phyloP scores from a whole-genome alignment of 2,888 invertebrate species.

The Cosmorhoe ocellata region DNA sequence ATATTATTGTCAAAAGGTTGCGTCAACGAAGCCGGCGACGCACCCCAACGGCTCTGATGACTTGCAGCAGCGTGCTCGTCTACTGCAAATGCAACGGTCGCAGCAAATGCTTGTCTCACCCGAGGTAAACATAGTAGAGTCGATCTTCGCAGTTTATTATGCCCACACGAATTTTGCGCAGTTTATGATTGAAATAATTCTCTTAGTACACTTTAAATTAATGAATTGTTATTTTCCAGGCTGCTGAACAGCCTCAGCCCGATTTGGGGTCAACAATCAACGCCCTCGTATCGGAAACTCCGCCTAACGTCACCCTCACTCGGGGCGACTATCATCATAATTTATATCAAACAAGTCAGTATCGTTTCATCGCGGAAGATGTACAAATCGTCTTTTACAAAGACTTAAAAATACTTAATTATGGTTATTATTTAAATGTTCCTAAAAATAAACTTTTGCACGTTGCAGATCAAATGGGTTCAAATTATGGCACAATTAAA shows the following conservation, averaged over 20 bases:
- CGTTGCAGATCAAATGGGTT: slow-evolving; percentile 72
- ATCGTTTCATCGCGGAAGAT: background rate
- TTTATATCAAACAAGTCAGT: slow-evolving; percentile 72
- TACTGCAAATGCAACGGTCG: slow-evolving; percentile 90
- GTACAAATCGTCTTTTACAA: no score
- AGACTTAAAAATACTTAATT: no score
- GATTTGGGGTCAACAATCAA: slow-evolving; percentile 87
- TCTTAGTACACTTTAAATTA: background rate
- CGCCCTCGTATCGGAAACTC: slow-evolving; percentile 91
- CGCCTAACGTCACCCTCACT: slow-evolving; percentile 94
- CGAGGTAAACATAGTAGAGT: slow-evolving; percentile 48
- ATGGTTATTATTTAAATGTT: background rate
- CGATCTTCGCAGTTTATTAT: no score
- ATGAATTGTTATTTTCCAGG: slow-evolving; percentile 44
- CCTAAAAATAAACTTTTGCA: no score
- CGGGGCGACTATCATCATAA: slow-evolving; percentile 81
- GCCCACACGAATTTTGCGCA: no score
- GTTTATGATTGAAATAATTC: no score
- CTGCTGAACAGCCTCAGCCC: slow-evolving; percentile 87
- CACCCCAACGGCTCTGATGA: slow-evolving; percentile 33
- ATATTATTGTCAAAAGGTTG: slow-evolving; percentile 1
- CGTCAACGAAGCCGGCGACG: slow-evolving; percentile 32
- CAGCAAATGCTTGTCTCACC: slow-evolving; percentile 89
- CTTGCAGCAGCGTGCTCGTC: slow-evolving; percentile 78
- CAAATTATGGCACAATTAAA: slow-evolving; percentile 79